Conservation (phyloP, 2,113 vertebrate species). For the Origma solitaria region DNA sequence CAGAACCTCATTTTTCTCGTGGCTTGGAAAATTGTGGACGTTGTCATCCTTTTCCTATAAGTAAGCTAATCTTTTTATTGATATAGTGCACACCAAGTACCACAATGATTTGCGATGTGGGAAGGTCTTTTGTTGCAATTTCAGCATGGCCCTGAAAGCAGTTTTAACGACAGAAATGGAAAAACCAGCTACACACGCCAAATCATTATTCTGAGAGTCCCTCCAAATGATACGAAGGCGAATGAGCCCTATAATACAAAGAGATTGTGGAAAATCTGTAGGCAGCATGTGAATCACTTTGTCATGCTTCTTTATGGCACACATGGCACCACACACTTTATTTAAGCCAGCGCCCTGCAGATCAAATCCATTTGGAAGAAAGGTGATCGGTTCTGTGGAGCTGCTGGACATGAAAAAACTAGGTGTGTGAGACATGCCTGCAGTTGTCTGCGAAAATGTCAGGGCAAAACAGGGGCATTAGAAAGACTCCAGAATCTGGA, state of each 20-base stretch:
- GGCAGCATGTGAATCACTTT: conserved; percentile 29
- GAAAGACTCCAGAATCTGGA: background rate
- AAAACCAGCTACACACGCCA: background rate
- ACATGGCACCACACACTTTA: background rate
- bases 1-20: conserved; percentile 45
- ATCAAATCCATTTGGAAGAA: conserved; percentile 5
- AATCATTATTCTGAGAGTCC: conserved; percentile 8
- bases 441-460: background rate
- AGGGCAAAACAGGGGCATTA: background rate
- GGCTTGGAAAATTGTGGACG: conserved; percentile 5
- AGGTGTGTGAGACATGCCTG: conserved; percentile 16
- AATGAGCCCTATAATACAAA: background rate
- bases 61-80: conserved; percentile 54
- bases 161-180: conserved; percentile 29
- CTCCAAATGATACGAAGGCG: background rate
- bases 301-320: background rate
- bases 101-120: conserved; percentile 36
- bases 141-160: background rate
- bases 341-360: background rate
- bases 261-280: background rate
- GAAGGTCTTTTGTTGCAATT: conserved; percentile 34
- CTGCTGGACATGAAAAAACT: background rate
- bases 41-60: conserved; percentile 57
- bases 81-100: conserved; percentile 43
- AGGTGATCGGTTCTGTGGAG: background rate